Conservation (phyloP, 1,140 invertebrate species). For the Lasaia peninsularis region DNA sequence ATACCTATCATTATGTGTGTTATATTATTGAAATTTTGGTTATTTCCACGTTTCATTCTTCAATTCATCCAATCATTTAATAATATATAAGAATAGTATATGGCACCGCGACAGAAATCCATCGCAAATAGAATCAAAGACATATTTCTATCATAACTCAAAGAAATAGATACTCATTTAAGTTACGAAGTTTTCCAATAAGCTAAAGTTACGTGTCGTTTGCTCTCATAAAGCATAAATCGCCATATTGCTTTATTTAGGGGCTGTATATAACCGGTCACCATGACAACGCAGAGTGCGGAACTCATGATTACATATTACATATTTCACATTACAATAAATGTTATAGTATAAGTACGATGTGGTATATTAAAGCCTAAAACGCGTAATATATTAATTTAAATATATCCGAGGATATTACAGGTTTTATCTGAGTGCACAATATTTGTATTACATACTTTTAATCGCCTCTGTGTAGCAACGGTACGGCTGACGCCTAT, state of each 20-base stretch:
- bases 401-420: no score
- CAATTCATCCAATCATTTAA: no score
- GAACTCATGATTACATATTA: neutral
- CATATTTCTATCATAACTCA: slow-evolving; percentile 3
- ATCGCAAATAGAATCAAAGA: neutral
- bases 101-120: neutral
- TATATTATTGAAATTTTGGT: no score
- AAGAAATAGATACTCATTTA: slow-evolving; percentile 12
- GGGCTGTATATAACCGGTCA: neutral
- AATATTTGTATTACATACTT: no score
- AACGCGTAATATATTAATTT: no score
- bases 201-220: slow-evolving; percentile 5
- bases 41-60: no score
- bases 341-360: no score
- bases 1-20: no score
- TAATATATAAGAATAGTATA: neutral
- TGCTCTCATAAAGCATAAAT: slow-evolving; percentile 7
- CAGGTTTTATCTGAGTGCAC: no score
- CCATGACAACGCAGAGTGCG: neutral
- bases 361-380: no score
- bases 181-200: slow-evolving; percentile 10
- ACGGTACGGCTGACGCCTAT: no score
- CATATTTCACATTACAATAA: neutral
- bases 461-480: no score
- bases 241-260: slow-evolving; percentile 7